phyloP scores from a whole-genome alignment of 2,888 invertebrate genomes.

The Saturnia japonica region DNA sequence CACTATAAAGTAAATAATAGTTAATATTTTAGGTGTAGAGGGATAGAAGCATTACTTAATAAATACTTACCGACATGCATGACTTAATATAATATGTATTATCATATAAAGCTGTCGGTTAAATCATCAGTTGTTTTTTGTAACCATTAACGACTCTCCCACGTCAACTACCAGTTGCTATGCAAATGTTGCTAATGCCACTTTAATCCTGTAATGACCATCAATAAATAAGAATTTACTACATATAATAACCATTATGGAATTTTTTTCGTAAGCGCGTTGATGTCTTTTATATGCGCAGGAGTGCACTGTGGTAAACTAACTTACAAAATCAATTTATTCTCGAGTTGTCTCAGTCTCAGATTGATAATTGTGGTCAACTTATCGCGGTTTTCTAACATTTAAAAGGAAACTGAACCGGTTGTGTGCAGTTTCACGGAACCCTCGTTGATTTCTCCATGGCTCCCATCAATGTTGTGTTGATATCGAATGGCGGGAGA shows the following conservation, averaged over 20 bases:
- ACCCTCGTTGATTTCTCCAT: conserved; percentile 53
- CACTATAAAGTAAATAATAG: not conserved
- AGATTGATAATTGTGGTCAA: not conserved
- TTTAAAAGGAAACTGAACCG: conserved; percentile 28
- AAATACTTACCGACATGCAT: not conserved
- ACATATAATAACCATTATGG: not conserved
- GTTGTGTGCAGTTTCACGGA: conserved; percentile 39
- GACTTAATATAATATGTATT: too few relatives aligned
- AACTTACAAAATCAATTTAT: not conserved
- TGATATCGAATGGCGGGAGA: conserved; percentile 70
- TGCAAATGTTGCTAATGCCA: conserved; percentile 14
- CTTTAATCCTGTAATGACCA: conserved; percentile 6
- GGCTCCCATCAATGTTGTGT: conserved; percentile 56
- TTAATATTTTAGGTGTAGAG: not conserved
- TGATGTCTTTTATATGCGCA: conserved; percentile 14
- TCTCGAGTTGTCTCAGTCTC: not conserved
- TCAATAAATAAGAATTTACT: not conserved
- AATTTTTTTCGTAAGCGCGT: not conserved
- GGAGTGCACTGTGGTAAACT: not conserved
- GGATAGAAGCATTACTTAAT: not conserved
- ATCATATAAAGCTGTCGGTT: not conserved
- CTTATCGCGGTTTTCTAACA: conserved; percentile 17
- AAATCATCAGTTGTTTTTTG: conserved; percentile 1
- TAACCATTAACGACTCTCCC: conserved; percentile 6
- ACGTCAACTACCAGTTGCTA: too few relatives aligned